Evolutionary conservation across 2,888 invertebrate genomes (phyloP), one percentile per base, ranked within the genome.

Genomic region (Luperina testacea): DNA sequence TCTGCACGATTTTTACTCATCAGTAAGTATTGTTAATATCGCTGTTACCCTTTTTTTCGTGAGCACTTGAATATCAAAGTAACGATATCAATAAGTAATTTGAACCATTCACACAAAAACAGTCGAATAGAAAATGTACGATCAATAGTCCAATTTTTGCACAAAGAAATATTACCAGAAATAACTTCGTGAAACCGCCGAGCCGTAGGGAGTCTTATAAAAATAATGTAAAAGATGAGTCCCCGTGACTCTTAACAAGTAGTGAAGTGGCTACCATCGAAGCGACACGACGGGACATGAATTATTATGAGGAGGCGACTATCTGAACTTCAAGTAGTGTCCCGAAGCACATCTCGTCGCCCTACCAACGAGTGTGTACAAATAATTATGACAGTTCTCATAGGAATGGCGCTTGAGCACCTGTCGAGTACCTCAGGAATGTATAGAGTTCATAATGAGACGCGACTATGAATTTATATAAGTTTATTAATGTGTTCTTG

Each of bases 311-410:
- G 93, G 90, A 91, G 90, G 59, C 85, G 87, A 91, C 91, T 92
- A 93, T 94, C 92, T 94, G 92, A 94, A 94, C 91, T 92, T 93
- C 92, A 93, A 95, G 94, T 93, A 92, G 91, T 92, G 92, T 93
- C 93, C 93, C 92, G 91, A 94, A 90, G 90, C 90, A 89, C 91
- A 92, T 91, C 91, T 92, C 90, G 85, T 88, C 89, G 89, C 91
- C 89, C 90, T 87, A 87, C 89, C 88, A 88, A 88, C 89, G 69
- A 87, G 82, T 92, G 91, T 93, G 92, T 93, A 94, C 93, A 94
- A 94, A 95, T 95, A 95, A 95, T 94, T 95, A 94, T 94, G 94
- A 94, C 94, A 93, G 93, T 94, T 94, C 95, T 94, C 94, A 94
- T 91, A 92, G 92, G 92, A 93, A 93, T 90, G 91, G 87, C 84